Conservation (phyloP, 2,888 invertebrate species). For the Branchellion lobata region DNA sequence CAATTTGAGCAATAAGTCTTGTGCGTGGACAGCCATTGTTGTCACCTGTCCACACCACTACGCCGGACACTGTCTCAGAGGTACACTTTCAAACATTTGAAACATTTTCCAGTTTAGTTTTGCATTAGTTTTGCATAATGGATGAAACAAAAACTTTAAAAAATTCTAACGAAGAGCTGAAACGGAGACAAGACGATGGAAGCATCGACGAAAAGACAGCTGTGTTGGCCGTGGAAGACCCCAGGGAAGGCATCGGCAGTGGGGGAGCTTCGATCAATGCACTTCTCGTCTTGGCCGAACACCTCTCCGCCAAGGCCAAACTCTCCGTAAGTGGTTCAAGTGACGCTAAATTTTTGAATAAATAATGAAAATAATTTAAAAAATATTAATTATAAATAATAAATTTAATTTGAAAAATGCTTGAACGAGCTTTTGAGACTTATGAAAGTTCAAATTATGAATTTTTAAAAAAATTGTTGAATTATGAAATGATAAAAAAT, state of each 20-base stretch:
- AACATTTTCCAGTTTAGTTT: background rate
- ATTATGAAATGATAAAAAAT: too few relatives aligned
- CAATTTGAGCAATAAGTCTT: too few relatives aligned
- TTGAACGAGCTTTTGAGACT: too few relatives aligned
- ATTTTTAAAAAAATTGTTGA: too few relatives aligned
- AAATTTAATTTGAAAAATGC: too few relatives aligned
- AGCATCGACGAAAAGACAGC: slow-evolving; percentile 56
- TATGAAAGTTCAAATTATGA: too few relatives aligned
- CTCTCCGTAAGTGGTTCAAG: slow-evolving; percentile 59
- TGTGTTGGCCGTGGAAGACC: slow-evolving; percentile 64
- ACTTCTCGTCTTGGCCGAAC: slow-evolving; percentile 63
- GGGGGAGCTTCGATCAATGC: slow-evolving; percentile 66
- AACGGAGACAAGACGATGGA: slow-evolving; percentile 58
- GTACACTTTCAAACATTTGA: background rate
- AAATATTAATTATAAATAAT: background rate
- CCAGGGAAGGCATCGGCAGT: slow-evolving; percentile 63
- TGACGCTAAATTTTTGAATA: too few relatives aligned
- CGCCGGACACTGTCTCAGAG: background rate
- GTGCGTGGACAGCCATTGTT: background rate
- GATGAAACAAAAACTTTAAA: background rate
- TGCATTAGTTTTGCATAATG: too few relatives aligned
- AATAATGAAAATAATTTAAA: too few relatives aligned
- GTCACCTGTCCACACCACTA: background rate
- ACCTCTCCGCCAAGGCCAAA: slow-evolving; percentile 62
- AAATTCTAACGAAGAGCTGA: slow-evolving; percentile 55